Conservation (phyloP, 1,140 invertebrate species). For the Drosophila cardini region DNA sequence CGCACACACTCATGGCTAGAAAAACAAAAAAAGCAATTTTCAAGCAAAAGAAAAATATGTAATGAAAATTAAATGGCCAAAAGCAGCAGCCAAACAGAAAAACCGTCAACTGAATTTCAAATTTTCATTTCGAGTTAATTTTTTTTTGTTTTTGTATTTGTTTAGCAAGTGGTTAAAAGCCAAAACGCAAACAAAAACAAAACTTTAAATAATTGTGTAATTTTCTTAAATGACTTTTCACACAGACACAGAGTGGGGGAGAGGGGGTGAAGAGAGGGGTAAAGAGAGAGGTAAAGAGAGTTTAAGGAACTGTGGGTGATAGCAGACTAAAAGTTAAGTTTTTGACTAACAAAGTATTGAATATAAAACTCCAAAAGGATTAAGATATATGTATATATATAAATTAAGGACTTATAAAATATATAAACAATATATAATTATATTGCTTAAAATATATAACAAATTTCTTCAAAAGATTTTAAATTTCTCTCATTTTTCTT, state of each 20-base stretch:
- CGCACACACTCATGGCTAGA: not conserved
- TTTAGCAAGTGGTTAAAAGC: constrained; percentile 40
- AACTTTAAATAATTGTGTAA: constrained; percentile 53
- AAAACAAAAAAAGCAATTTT: constrained; percentile 67
- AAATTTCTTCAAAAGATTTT: too few species aligned
- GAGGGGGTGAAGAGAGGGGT: not conserved
- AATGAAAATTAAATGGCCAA: constrained; percentile 58
- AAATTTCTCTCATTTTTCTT: too few species aligned
- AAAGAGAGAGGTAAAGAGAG: constrained; percentile 1
- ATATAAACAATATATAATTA: too few species aligned
- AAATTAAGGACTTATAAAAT: too few species aligned
- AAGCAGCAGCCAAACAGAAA: not conserved
- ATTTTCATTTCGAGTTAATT: not conserved
- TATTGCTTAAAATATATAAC: too few species aligned
- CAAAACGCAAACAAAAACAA: constrained; percentile 45
- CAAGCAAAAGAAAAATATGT: constrained; percentile 51
- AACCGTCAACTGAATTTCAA: constrained; percentile 11
- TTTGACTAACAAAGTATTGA: too few species aligned
- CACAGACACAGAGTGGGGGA: constrained; percentile 11
- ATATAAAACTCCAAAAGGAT: too few species aligned
- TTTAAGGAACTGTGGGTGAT: not conserved
- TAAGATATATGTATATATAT: too few species aligned
- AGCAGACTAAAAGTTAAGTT: too few species aligned
- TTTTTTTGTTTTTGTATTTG: constrained; percentile 18
- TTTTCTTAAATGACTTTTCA: constrained; percentile 50